Conservation (phyloP, 2,113 vertebrate species). For the Empidonax alnorum region DNA sequence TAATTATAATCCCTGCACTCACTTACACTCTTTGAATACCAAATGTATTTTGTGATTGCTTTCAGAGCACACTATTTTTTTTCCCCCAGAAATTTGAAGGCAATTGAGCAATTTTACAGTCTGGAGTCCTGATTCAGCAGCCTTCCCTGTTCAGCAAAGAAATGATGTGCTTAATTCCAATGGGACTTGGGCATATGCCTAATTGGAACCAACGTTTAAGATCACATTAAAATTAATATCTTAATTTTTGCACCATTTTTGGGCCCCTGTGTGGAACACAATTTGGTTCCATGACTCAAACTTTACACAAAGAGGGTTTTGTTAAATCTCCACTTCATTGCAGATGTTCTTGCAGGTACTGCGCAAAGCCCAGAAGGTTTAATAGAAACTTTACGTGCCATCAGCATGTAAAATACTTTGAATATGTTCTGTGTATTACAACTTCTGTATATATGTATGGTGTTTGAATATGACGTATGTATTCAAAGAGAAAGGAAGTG, state of each 20-base stretch:
- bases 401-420: background rate
- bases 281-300: background rate
- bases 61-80: constrained; percentile 59
- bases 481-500: constrained; percentile 20
- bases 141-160: constrained; percentile 48
- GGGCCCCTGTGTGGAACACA: background rate
- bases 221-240: constrained; percentile 63
- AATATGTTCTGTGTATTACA: background rate
- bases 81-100: constrained; percentile 62
- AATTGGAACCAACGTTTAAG: constrained; percentile 57
- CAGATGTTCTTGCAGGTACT: background rate
- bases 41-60: constrained; percentile 69
- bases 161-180: constrained; percentile 58
- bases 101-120: constrained; percentile 72
- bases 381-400: background rate
- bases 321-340: background rate
- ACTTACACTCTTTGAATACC: constrained; percentile 69
- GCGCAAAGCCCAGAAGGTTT: background rate
- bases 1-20: constrained; percentile 67
- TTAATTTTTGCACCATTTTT: constrained; percentile 35
- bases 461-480: background rate
- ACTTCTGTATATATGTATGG: background rate
- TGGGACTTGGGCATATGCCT: constrained; percentile 39
- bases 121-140: constrained; percentile 69
- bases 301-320: background rate